Base-by-base conservation (phyloP, 2,113 vertebrate genomes). In the Diadophis punctatus region DNA sequence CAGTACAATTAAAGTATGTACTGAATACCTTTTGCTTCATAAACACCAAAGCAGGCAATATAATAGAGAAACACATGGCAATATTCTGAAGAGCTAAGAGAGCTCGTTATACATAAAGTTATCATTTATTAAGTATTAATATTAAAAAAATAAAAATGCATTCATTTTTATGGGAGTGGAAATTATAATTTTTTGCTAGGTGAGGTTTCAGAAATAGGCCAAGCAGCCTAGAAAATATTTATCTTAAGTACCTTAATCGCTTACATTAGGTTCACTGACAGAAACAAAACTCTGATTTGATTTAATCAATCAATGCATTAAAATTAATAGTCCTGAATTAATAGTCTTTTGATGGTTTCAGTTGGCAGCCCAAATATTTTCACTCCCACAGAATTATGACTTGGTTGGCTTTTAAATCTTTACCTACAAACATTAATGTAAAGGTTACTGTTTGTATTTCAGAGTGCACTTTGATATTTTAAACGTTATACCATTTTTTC, bases 91-190 rank as follows among this genome's bases (percentile, higher is more conserved):
- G 34, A 93, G 88, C 85, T 92, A 91, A 90, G 43, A 80, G 92
- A 51, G 43, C 87, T 43, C 92, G 86, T 94, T 92, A 63, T 91
- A 87, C 90, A 80, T 55, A 87, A 58, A 90, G 80, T 55, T 86
- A 34, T 88, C 91, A 93, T 84, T 94, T 95, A 94, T 88, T 90
- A 94, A 30, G 12, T 95, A 91, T 95, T 30, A 51, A 93, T 52
- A 51, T 94, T 94, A 85, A 93, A 96, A 96, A 95, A 93, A n/a
- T 91, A 92, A 74, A 52, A 51, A 55, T 30, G 51, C 48, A 88
- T 80, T 84, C 0, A 1, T 39, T 48, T 48, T 56, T 80, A 34
- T 48, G 25, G 20, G 9, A 85, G 39, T 56, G 52, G 63, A 85
- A 92, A 34, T 92, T 52, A 80, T 27, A 10, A 56, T 92, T 84